Base-by-base conservation (phyloP, 2,888 invertebrate species). In the Chymomyza amoena region DNA sequence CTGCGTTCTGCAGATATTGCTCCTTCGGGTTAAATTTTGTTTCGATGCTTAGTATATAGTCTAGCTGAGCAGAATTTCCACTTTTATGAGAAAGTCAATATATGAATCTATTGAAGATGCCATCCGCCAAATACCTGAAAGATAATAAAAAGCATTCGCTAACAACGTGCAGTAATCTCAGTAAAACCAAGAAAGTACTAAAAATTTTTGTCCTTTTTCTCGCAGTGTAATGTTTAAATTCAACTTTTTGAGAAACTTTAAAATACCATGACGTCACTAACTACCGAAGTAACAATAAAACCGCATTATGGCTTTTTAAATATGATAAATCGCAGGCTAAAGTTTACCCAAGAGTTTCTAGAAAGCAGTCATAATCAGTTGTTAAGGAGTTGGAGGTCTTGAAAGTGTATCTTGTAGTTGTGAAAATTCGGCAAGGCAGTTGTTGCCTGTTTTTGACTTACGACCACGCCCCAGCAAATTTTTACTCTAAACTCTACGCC, bases 261-360 rank as follows among this genome's bases (percentile, higher is more conserved):
- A 54, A 59, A 51, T 18, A 18, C 6, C 57, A 36, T 18, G 59
- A 25, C 57, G 13, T 61, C 7, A 39, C 51, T 62, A 67, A 51
- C 32, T 62, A 50, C 50, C 54, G 25, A 13, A 62, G 52, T 39
- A 15, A 70, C 64, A 62, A 32, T 64, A 39, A 20, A 39, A 39
- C 54, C 16, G 28, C 80, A 78, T 80, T 89, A 90, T 84, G 78
- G 79, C 83, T 81, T 79, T 84, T 90, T 91, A 91, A 90, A 90
- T 82, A 90, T 90, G 90, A 91, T 90, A 89, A 90, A 91, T 90
- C 86, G 88, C 75, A 75, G 73, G 75, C 84, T 77, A 79, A 88
- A 85, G 83, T 85, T 84, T 80, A 64, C 75, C 77, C 70, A 82
- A 79, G 18, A 66, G 57, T 59, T 66, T 59, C 68, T 9, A 32